Conservation (phyloP, 2,113 vertebrate species). For the Merops nubicus region DNA sequence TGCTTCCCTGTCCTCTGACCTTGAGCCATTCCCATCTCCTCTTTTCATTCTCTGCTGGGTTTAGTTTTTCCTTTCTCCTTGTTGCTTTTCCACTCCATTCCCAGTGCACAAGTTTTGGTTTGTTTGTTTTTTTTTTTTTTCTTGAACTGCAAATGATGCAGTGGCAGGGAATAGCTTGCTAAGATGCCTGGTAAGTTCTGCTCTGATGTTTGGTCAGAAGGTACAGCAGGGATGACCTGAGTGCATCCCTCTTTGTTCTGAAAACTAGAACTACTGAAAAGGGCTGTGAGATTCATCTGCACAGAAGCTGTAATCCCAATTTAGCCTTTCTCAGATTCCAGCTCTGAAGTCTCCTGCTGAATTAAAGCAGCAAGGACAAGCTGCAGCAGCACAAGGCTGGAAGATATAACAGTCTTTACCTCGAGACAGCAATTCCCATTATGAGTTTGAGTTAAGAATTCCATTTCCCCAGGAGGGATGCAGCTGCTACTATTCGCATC, state of each 20-base stretch:
- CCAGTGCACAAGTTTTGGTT: neutral
- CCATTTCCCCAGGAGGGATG: neutral
- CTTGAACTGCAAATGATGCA: neutral
- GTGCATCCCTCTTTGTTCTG: neutral
- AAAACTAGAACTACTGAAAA: neutral
- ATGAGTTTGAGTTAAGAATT: neutral
- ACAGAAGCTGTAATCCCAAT: neutral
- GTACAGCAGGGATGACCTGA: neutral
- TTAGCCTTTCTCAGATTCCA: neutral
- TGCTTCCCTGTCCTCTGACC: neutral
- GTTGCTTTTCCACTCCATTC: neutral
- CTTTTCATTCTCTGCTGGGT: neutral
- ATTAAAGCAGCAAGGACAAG: neutral
- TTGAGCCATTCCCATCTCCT: neutral
- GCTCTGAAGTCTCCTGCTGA: neutral
- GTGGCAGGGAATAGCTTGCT: neutral
- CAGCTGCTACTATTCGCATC: accelerated
- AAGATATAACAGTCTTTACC: neutral
- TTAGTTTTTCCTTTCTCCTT: neutral
- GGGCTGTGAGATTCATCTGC: neutral
- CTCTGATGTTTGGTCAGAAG: neutral
- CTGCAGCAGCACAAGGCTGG: neutral
- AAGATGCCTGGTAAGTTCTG: neutral
- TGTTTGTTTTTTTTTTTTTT: too few species aligned
- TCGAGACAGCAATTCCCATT: neutral